phyloP scores from a whole-genome alignment of 2,113 vertebrate genomes.

The Sylvia atricapilla region DNA sequence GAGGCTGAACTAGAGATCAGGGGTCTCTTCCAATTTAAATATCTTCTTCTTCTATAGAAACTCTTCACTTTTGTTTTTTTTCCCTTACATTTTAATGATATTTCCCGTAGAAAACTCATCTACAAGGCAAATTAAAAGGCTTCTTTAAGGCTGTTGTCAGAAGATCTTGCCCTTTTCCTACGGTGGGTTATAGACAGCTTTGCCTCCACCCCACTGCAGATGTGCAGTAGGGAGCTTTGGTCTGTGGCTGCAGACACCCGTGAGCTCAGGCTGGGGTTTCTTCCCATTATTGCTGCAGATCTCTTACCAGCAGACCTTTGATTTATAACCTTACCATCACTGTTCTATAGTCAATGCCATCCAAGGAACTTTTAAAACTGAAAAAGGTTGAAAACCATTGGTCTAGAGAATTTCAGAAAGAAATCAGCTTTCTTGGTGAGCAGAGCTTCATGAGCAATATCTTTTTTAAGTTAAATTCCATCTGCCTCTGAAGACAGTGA shows the following conservation, averaged over 20 bases:
- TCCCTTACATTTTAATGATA: background rate
- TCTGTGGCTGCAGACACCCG: background rate
- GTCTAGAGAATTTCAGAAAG: background rate
- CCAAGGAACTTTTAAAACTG: background rate
- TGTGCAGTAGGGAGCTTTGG: background rate
- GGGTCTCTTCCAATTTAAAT: background rate
- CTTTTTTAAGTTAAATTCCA: background rate
- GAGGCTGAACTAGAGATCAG: background rate
- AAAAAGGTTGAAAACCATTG: background rate
- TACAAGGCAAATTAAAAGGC: background rate
- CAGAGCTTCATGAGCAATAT: background rate
- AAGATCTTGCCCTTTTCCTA: background rate
- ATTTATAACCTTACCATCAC: background rate
- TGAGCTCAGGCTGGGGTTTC: background rate
- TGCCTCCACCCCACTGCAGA: rapidly evolving
- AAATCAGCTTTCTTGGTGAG: background rate
- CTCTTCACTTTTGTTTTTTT: background rate
- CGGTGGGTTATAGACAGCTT: background rate
- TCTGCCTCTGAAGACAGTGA: background rate
- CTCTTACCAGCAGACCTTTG: background rate
- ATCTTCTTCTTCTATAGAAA: background rate
- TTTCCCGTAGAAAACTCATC: background rate
- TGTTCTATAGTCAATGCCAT: background rate
- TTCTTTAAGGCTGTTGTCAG: background rate
- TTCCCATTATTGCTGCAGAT: background rate